Evolutionary conservation across 2,888 invertebrate genomes (phyloP).

Genomic region (Octodonta nipae): DNA sequence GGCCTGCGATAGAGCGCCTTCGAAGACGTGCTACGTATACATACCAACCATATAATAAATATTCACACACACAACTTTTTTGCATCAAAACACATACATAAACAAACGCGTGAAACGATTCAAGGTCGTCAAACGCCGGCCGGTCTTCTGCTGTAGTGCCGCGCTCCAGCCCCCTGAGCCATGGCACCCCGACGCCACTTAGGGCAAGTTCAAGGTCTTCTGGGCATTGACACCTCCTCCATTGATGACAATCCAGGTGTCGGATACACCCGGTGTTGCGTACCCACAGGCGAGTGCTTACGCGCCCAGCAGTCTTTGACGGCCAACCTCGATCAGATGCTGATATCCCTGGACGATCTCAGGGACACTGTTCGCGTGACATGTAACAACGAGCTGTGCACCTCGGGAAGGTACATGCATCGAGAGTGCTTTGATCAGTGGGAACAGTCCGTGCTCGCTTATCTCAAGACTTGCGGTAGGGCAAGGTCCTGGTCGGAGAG

Average conservation of each 20-base stretch:
- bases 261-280: slow-evolving; percentile 57
- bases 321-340: slow-evolving; percentile 38
- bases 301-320: slow-evolving; percentile 40
- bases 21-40: slow-evolving; percentile 24
- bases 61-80: too few relatives aligned
- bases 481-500: slow-evolving; percentile 91
- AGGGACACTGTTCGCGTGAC: slow-evolving; percentile 75
- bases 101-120: too few relatives aligned
- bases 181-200: slow-evolving; percentile 36
- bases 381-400: slow-evolving; percentile 90
- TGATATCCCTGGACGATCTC: slow-evolving; percentile 53
- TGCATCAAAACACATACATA: too few relatives aligned
- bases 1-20: slow-evolving; percentile 40
- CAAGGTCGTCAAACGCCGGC: too few relatives aligned
- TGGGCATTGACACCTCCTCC: slow-evolving; percentile 22
- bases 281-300: slow-evolving; percentile 68
- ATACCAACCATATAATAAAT: too few relatives aligned
- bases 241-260: too few relatives aligned
- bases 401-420: slow-evolving; percentile 85
- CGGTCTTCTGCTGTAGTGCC: too few relatives aligned
- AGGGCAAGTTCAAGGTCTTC: slow-evolving; percentile 34
- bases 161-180: slow-evolving; percentile 11
- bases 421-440: slow-evolving; percentile 88
- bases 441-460: slow-evolving; percentile 80
- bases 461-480: slow-evolving; percentile 78